Evolutionary conservation across 2,113 vertebrate species (phyloP).

Genomic region (Oncorhynchus tshawytscha): DNA sequence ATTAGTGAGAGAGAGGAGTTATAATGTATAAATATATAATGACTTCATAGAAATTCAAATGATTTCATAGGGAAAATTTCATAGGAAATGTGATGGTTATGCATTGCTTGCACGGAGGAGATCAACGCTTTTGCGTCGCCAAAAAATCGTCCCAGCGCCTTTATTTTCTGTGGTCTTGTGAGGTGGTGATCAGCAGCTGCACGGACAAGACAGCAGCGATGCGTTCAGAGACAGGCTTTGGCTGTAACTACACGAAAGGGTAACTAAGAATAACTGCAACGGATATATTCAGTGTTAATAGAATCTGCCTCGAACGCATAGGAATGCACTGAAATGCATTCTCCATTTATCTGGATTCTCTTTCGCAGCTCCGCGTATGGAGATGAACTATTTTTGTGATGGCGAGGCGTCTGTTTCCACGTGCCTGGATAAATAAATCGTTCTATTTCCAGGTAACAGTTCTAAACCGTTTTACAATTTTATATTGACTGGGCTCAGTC

Average conservation of each 20-base stretch:
- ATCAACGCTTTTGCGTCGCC: too few species aligned
- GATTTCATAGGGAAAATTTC: too few species aligned
- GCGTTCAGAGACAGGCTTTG: too few species aligned
- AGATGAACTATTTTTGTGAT: conserved; percentile 87
- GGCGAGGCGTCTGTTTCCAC: conserved; percentile 89
- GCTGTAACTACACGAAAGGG: not conserved
- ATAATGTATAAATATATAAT: too few species aligned
- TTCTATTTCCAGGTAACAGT: conserved; percentile 84
- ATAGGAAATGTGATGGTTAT: too few species aligned
- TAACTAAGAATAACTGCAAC: not conserved
- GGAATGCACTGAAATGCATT: not conserved
- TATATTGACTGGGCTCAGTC: not conserved
- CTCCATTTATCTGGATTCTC: conserved; percentile 38
- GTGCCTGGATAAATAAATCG: conserved; percentile 66
- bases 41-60: too few species aligned
- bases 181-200: too few species aligned
- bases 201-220: too few species aligned
- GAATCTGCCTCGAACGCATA: not conserved
- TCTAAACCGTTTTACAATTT: not conserved
- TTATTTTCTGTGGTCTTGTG: too few species aligned
- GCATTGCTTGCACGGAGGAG: too few species aligned
- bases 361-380: conserved; percentile 70
- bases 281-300: not conserved
- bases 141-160: too few species aligned
- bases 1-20: too few species aligned